Evolutionary conservation across 2,113 vertebrate species (phyloP), one percentile per base, ranked within the genome.

Genomic region (Cnemophilus loriae): DNA sequence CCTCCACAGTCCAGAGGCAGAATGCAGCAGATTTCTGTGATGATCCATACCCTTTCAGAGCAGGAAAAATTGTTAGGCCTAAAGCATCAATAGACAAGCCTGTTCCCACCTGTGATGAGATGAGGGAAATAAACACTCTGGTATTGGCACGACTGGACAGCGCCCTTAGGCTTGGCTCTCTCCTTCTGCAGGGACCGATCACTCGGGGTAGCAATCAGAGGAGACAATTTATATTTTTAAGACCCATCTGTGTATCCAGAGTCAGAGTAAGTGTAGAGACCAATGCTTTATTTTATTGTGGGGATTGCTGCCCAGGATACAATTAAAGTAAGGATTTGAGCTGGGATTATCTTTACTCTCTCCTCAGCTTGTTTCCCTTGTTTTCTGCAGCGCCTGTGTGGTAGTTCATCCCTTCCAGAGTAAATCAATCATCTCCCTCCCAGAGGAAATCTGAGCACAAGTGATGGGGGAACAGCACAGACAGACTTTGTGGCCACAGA

Each of bases 401-500:
- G 37, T 57, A 65, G 83, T 61, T 95, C 76, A 69, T 80, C 89
- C 80, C 67, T 94, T 60, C 91, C 83, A 83, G 83, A 96, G 76
- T 86, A 83, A 90, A 96, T 96, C 89, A 95, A 95, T 96, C 91
- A 56, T 16, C 42, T 60, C 20, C 5, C n/a, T 92, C 93, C 76
- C 87, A 90, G 84, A 80, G 93, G 91, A 94, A 92, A 96, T 90
- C 79, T 73, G 41, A 89, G 76, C 80, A 77, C n/a, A 32, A 83
- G 71, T 49, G 53, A 49, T 65, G 76, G 83, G 10, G 12, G 67
- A 92, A 11, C 30, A 88, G 75, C 26, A 41, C 79, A 79, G 41
- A 52, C 70, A 96, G 83, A 49, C 8, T 44, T 16, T 47, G 74
- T 56, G 83, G 75, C 41, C 61, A 23, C 95, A 92, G 53, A 69